A percentile compares a stretch with the other conserved stretches of the same genome.
Conservation (phyloP, 2,888 invertebrate species). For the Ennomos fuscantarius region DNA sequence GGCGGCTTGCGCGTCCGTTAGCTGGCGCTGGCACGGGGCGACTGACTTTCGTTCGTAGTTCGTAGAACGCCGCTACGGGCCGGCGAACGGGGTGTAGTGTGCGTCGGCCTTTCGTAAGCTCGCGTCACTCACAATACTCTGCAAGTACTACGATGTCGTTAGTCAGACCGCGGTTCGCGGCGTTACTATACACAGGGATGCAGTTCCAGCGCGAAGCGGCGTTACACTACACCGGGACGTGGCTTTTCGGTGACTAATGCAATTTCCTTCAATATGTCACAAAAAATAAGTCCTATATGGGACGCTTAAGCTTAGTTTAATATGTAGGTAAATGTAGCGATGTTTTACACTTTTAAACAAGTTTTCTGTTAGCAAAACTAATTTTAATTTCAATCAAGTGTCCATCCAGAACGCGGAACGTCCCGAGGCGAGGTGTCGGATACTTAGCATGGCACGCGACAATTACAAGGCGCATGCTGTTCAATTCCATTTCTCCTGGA, state of each 20-base stretch:
- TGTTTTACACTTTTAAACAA: neutral
- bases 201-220: constrained; percentile 18
- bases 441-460: constrained; percentile 55
- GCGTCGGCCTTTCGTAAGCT: constrained; percentile 66
- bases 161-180: constrained; percentile 28
- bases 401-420: constrained; percentile 38
- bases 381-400: constrained; percentile 36
- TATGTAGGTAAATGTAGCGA: no score
- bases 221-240: constrained; percentile 17
- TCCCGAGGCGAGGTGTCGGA: constrained; percentile 37
- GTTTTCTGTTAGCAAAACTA: constrained; percentile 16
- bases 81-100: constrained; percentile 72
- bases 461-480: constrained; percentile 51
- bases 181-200: constrained; percentile 29
- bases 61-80: constrained; percentile 41
- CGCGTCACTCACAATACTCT: constrained; percentile 37
- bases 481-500: constrained; percentile 34
- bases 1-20: constrained; percentile 57
- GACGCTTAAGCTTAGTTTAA: no score
- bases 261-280: no score
- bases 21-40: constrained; percentile 32
- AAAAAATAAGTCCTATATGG: no score
- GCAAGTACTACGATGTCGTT: constrained; percentile 17
- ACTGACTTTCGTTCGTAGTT: constrained; percentile 10
- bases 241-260: constrained; percentile 24